phyloP scores from a whole-genome alignment of 1,140 invertebrate genomes.

The Platyura marginata region DNA sequence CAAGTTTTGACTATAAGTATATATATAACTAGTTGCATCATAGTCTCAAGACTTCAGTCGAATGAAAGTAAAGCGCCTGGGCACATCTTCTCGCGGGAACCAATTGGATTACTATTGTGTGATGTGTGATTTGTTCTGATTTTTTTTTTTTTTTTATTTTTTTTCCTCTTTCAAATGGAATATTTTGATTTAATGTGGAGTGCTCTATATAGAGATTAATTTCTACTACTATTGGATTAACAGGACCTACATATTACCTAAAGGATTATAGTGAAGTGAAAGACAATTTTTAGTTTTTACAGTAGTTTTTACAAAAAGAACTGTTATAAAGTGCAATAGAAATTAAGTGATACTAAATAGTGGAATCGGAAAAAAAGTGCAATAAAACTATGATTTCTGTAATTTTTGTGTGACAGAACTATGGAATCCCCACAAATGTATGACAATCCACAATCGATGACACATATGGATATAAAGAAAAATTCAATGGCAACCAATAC shows the following conservation, averaged over 20 bases:
- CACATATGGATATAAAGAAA: conserved; percentile 24
- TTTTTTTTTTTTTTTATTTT: background rate
- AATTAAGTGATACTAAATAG: background rate
- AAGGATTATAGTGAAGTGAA: background rate
- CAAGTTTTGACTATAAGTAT: background rate
- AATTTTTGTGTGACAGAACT: conserved; percentile 11
- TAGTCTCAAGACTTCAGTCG: conserved; percentile 25
- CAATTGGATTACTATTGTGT: background rate
- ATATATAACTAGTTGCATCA: conserved; percentile 28
- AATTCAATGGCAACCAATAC: conserved; percentile 25
- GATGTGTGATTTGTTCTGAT: conserved; percentile 1
- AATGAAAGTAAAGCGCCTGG: conserved; percentile 11
- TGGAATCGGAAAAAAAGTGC: background rate
- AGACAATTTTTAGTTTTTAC: background rate
- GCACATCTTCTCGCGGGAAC: background rate
- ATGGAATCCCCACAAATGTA: conserved; percentile 58
- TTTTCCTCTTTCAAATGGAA: background rate
- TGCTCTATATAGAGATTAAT: background rate
- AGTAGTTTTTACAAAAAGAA: background rate
- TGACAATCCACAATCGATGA: conserved; percentile 26
- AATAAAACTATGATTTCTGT: conserved; percentile 6
- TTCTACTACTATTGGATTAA: background rate
- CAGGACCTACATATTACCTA: background rate
- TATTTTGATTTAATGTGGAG: background rate
- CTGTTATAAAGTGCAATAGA: background rate